These are phyloP conservation scores for Drosophila melanica DNA, from an alignment of 1,140 invertebrate species.

Conservation along the genomic window DNA sequence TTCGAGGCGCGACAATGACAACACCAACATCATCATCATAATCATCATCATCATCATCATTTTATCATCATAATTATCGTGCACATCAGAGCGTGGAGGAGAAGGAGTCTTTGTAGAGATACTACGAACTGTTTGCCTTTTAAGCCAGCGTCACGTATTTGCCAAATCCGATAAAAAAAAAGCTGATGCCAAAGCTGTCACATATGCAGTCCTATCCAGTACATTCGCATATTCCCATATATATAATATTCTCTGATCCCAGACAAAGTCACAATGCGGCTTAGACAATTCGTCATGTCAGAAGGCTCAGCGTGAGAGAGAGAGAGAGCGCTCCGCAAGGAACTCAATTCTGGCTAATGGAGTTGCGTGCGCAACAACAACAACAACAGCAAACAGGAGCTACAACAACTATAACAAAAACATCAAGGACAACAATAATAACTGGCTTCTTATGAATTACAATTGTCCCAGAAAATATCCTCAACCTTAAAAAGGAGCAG, in stretches of 20 bases:
- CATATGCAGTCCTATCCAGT: slow-evolving; percentile 32
- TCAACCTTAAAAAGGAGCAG: slow-evolving; percentile 16
- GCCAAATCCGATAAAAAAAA: slow-evolving; percentile 46
- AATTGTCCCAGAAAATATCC: slow-evolving; percentile 58
- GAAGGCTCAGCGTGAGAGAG: slow-evolving; percentile 40
- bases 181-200: slow-evolving; percentile 5
- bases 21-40: slow-evolving; percentile 60
- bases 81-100: slow-evolving; percentile 64
- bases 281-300: slow-evolving; percentile 78
- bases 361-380: slow-evolving; percentile 27
- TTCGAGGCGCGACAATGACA: slow-evolving; percentile 9
- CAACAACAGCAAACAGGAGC: background rate
- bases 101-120: background rate
- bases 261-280: slow-evolving; percentile 38
- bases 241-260: slow-evolving; percentile 41
- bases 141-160: slow-evolving; percentile 52
- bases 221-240: slow-evolving; percentile 13
- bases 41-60: slow-evolving; percentile 61
- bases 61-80: slow-evolving; percentile 80
- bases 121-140: too few species aligned
- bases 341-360: slow-evolving; percentile 73
- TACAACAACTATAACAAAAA: too few species aligned
- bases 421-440: slow-evolving; percentile 13
- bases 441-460: slow-evolving; percentile 68
- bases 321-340: slow-evolving; percentile 24